phyloP scores from a whole-genome alignment of 1,140 invertebrate genomes.

The Elysia chlorotica region DNA sequence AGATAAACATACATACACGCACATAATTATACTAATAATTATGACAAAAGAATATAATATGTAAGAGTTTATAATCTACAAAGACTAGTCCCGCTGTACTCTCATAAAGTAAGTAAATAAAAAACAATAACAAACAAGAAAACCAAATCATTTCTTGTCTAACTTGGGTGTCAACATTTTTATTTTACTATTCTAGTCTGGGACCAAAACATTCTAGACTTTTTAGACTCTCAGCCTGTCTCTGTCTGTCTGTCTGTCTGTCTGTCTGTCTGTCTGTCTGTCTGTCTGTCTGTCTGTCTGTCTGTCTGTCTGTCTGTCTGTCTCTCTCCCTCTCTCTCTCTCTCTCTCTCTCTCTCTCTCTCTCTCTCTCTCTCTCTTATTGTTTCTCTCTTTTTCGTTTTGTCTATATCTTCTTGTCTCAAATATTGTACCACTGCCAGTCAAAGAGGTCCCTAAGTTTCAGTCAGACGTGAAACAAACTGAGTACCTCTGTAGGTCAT shows the following conservation, averaged over 20 bases:
- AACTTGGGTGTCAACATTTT: not conserved
- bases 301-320: not conserved
- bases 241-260: not conserved
- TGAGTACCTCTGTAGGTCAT: not conserved
- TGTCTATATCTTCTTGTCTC: no score
- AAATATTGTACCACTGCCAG: no score
- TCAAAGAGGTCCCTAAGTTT: no score
- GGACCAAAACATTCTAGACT: not conserved
- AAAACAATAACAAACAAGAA: not conserved
- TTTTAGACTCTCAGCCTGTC: not conserved
- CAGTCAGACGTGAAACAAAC: not conserved
- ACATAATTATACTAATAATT: no score
- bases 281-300: not conserved
- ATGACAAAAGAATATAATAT: no score
- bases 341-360: not conserved
- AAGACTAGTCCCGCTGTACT: no score
- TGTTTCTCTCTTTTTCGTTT: not conserved
- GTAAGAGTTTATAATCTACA: no score
- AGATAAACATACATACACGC: no score
- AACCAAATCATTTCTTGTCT: no score
- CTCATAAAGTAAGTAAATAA: not conserved
- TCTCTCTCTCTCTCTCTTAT: not conserved
- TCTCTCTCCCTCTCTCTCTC: not conserved
- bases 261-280: not conserved
- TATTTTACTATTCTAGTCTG: not conserved